These are phyloP conservation scores for Pipistrellus nathusii DNA, from an alignment of 2,797 vertebrate genomes.

Conservation along the genomic window DNA sequence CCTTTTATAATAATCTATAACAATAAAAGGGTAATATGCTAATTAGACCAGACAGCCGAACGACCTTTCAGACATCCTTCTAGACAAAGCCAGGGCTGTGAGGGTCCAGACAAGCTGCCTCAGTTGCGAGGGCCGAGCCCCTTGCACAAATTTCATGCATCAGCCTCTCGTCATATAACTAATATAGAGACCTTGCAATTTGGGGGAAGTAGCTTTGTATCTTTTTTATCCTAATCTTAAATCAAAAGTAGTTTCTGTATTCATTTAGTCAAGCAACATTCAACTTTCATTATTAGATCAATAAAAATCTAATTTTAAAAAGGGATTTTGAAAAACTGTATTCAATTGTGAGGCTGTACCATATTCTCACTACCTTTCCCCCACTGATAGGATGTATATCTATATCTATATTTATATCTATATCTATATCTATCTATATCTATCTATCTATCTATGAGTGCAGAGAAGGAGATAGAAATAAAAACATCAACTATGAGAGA, in stretches of 20 bases:
- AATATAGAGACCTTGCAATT: accelerated
- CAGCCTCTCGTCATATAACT: not conserved
- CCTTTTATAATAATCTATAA: not conserved
- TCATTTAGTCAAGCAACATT: not conserved
- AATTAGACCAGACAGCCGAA: no score
- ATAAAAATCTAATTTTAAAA: not conserved
- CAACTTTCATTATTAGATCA: not conserved
- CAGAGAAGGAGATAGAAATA: no score
- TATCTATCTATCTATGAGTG: no score
- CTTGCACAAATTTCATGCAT: no score
- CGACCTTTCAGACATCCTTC: no score
- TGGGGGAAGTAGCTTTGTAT: not conserved
- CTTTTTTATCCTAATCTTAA: not conserved
- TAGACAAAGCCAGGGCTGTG: no score
- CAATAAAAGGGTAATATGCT: no score
- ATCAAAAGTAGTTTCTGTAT: not conserved
- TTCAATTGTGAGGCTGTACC: not conserved
- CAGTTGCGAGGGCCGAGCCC: no score
- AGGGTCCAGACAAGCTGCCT: no score
- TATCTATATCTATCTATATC: no score
- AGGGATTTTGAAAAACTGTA: not conserved
- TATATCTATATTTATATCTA: no score
- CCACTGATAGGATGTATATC: not conserved
- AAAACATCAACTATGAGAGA: no score
- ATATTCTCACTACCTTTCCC: not conserved